A percentile compares a stretch with the other conserved stretches of the same genome.
These are phyloP conservation scores for Galleria mellonella DNA, from an alignment of 1,140 invertebrate species.

Conservation along the genomic window DNA sequence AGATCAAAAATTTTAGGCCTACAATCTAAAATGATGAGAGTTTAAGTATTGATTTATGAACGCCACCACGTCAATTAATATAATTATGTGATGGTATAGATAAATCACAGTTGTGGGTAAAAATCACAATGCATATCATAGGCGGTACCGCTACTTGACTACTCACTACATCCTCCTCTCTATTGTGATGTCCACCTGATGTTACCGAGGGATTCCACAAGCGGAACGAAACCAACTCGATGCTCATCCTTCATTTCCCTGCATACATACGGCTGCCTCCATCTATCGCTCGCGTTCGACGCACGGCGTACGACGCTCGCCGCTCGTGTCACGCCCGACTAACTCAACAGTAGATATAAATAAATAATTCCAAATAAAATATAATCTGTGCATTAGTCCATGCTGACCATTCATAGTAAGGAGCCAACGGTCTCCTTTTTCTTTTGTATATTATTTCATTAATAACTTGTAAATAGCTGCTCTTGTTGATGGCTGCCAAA, in stretches of 20 bases:
- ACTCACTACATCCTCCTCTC: conserved; percentile 29
- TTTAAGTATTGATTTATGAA: conserved; percentile 66
- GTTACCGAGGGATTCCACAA: conserved; percentile 38
- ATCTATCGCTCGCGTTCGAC: background rate
- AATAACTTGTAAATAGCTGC: conserved; percentile 40
- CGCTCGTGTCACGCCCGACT: conserved; percentile 27
- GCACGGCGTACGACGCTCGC: conserved; percentile 4
- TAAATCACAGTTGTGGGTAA: conserved; percentile 64
- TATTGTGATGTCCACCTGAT: conserved; percentile 33
- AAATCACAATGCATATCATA: conserved; percentile 64
- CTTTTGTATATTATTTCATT: conserved; percentile 2
- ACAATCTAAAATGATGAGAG: conserved; percentile 64
- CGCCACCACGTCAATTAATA: conserved; percentile 54
- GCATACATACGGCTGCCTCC: conserved; percentile 5
- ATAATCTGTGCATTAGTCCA: conserved; percentile 48
- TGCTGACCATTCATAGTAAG: conserved; percentile 28
- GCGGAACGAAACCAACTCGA: conserved; percentile 18
- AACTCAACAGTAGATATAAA: conserved; percentile 47
- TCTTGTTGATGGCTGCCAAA: conserved; percentile 48
- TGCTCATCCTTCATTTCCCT: conserved; percentile 1
- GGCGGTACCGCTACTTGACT: conserved; percentile 66
- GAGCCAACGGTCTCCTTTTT: conserved; percentile 15
- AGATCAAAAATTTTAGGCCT: conserved; percentile 73
- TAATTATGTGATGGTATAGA: conserved; percentile 58
- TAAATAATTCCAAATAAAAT: conserved; percentile 49